Conservation (phyloP, 2,113 vertebrate species). For the Ciconia boyciana region DNA sequence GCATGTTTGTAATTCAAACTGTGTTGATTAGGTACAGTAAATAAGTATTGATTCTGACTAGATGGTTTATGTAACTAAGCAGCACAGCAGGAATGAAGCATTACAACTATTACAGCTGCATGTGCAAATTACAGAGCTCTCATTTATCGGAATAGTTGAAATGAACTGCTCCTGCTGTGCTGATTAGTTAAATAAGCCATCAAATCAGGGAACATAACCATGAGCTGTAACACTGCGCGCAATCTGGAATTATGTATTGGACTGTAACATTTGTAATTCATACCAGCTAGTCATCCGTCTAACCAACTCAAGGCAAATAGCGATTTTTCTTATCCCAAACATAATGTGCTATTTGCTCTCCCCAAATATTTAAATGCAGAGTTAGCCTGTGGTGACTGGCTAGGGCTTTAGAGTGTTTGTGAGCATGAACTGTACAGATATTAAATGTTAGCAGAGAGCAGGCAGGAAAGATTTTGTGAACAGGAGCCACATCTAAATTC, state of each 20-base stretch:
- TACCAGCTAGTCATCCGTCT: not conserved
- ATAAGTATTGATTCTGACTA: constrained; percentile 63
- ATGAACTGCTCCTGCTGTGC: constrained; percentile 57
- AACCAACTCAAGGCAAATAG: not conserved
- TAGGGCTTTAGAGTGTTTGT: not conserved
- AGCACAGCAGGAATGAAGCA: constrained; percentile 46
- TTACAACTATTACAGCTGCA: constrained; percentile 60
- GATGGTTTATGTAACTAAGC: constrained; percentile 62
- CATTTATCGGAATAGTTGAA: constrained; percentile 56
- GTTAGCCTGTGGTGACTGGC: not conserved
- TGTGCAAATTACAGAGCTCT: constrained; percentile 59
- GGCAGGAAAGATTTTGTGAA: not conserved
- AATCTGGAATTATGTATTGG: constrained; percentile 29
- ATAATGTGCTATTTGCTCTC: not conserved
- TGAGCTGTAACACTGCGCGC: not conserved
- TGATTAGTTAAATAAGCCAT: constrained; percentile 68
- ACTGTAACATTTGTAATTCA: constrained; percentile 25
- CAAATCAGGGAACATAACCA: constrained; percentile 56
- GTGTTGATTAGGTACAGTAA: constrained; percentile 65
- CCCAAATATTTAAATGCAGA: not conserved
- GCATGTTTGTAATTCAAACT: constrained; percentile 38
- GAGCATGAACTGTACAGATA: not conserved
- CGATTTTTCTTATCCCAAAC: not conserved
- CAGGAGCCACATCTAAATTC: not conserved
- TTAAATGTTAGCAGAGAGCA: not conserved